Evolutionary conservation across 1,140 invertebrate species (phyloP).

Genomic region (Hypsibius dujardini): DNA sequence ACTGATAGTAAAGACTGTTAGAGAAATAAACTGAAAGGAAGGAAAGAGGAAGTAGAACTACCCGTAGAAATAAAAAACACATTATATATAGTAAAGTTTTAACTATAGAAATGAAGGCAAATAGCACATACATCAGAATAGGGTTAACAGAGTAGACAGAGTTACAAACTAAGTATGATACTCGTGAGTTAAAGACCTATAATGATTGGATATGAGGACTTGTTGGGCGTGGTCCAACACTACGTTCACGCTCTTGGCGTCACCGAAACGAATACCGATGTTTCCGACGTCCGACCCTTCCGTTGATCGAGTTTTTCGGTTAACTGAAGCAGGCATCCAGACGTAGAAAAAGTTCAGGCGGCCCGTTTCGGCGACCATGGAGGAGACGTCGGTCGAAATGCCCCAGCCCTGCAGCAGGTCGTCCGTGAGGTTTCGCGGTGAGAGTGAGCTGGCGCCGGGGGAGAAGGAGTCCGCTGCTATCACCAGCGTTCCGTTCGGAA

Average conservation of each 20-base stretch:
- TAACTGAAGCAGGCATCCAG: constrained; percentile 18
- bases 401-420: constrained; percentile 17
- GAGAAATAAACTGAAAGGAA: no score
- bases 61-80: no score
- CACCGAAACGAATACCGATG: constrained; percentile 19
- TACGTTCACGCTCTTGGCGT: constrained; percentile 18
- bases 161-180: no score
- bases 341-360: constrained; percentile 20
- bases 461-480: constrained; percentile 8
- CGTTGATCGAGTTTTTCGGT: constrained; percentile 12
- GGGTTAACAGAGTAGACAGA: no score
- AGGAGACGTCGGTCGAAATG: constrained; percentile 19
- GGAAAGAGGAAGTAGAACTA: no score
- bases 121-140: no score
- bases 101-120: no score
- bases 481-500: constrained; percentile 19
- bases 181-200: no score
- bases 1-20: no score
- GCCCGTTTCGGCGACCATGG: constrained; percentile 20
- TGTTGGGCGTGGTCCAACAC: not conserved
- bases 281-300: constrained; percentile 11
- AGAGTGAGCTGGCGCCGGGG: constrained; percentile 14
- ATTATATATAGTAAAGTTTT: no score
- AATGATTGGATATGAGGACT: no score
- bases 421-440: constrained; percentile 16